These are phyloP conservation scores for Micrasema longulum DNA, from an alignment of 1,140 invertebrate genomes.

Conservation along the genomic window DNA sequence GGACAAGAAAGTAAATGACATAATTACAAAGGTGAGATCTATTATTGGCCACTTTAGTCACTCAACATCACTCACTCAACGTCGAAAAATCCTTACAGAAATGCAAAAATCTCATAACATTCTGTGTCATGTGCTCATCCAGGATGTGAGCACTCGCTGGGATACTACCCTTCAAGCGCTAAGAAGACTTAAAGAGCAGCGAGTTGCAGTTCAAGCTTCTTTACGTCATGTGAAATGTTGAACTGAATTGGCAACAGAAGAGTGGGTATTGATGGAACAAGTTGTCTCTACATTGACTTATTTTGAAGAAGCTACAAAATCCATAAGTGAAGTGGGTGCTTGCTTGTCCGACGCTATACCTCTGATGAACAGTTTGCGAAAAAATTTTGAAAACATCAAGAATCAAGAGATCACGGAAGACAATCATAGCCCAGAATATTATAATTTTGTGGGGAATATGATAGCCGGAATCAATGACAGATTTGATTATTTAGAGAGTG, in stretches of 20 bases:
- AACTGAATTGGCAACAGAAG: not conserved
- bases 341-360: slow-evolving; percentile 3
- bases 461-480: too few species aligned
- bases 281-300: not conserved
- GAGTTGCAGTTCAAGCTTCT: slow-evolving; percentile 1
- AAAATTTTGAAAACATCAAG: not conserved
- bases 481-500: too few species aligned
- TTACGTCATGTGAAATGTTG: not conserved
- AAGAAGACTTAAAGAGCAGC: not conserved
- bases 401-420: too few species aligned
- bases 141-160: not conserved
- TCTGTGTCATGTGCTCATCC: not conserved
- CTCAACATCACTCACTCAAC: too few species aligned
- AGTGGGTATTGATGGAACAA: too few species aligned
- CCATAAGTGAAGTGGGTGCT: not conserved
- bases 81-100: not conserved
- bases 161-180: not conserved
- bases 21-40: too few species aligned
- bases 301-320: slow-evolving; percentile 9
- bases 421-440: too few species aligned
- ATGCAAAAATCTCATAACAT: not conserved
- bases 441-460: too few species aligned
- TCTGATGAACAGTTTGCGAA: slow-evolving; percentile 1
- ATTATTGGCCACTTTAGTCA: too few species aligned
- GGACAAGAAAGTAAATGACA: too few species aligned